Evolutionary conservation across 2,888 invertebrate genomes (phyloP).

Genomic region (Nomada ferruginata): DNA sequence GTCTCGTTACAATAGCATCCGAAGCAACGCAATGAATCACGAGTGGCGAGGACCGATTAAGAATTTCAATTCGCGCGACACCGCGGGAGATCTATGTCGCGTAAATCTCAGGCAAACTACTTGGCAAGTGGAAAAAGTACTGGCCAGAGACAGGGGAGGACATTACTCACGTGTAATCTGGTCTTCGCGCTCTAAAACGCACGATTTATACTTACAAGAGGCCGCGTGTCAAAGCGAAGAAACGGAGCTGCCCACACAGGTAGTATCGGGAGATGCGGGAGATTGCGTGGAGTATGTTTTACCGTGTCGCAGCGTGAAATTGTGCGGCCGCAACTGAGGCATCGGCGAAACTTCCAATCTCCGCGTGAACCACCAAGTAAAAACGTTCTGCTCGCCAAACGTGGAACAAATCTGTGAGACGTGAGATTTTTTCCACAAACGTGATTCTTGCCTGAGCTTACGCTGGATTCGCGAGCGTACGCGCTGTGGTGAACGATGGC

Average conservation of each 20-base stretch:
- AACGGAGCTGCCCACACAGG: slow-evolving; percentile 55
- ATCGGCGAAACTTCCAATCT: slow-evolving; percentile 37
- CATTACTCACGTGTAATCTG: slow-evolving; percentile 56
- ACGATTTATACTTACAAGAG: slow-evolving; percentile 50
- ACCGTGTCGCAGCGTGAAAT: slow-evolving; percentile 56
- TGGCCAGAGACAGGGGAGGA: slow-evolving; percentile 3
- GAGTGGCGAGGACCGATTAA: slow-evolving; percentile 50
- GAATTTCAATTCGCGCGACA: slow-evolving; percentile 56
- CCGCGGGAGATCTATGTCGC: slow-evolving; percentile 56
- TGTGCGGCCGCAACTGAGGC: slow-evolving; percentile 23
- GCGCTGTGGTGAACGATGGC: neutral
- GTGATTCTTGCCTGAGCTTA: slow-evolving; percentile 1
- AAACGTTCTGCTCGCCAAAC: slow-evolving; percentile 29
- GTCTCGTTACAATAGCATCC: slow-evolving; percentile 19
- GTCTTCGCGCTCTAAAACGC: slow-evolving; percentile 46
- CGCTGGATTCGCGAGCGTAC: slow-evolving; percentile 24
- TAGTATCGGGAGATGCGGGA: slow-evolving; percentile 34
- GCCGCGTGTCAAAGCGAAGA: slow-evolving; percentile 45
- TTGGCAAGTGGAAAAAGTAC: slow-evolving; percentile 42
- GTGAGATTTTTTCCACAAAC: neutral
- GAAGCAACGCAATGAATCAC: slow-evolving; percentile 40
- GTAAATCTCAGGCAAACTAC: slow-evolving; percentile 53
- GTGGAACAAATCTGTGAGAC: slow-evolving; percentile 43
- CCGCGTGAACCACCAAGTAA: slow-evolving; percentile 8
- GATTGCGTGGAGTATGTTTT: slow-evolving; percentile 39